Percentiles rank a stretch among this genome's conserved stretches.
Conservation (phyloP, 2,797 vertebrate species). For the Syncerus caffer region DNA sequence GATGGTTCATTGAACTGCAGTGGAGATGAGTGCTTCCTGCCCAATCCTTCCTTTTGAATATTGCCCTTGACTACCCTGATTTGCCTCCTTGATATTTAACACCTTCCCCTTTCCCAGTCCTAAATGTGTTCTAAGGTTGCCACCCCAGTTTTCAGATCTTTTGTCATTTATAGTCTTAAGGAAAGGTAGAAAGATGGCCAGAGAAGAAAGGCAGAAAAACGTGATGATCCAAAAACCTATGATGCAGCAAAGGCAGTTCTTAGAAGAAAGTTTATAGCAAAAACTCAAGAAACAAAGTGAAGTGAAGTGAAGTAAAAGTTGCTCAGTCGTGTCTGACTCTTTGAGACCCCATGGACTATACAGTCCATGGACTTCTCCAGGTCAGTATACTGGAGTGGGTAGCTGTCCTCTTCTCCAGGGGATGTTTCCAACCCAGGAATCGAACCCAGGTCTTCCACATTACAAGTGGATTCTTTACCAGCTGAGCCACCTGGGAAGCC, state of each 20-base stretch:
- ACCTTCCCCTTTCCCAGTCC: background rate
- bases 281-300: background rate
- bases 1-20: background rate
- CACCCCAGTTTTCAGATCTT: background rate
- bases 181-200: background rate
- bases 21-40: background rate
- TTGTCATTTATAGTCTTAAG: background rate
- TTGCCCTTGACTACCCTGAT: background rate
- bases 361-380: background rate
- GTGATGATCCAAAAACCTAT: background rate
- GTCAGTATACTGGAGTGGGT: background rate
- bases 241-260: background rate
- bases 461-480: background rate
- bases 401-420: background rate
- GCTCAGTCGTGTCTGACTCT: fast-evolving
- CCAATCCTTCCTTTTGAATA: background rate
- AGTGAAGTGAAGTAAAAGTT: background rate
- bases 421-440: background rate
- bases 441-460: background rate
- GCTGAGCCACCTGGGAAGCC: background rate
- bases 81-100: background rate
- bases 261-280: background rate
- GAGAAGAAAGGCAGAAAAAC: background rate
- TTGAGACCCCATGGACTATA: background rate
- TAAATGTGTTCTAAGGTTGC: background rate